phyloP scores from a whole-genome alignment of 2,888 invertebrate genomes.

The Athetis lepigone region DNA sequence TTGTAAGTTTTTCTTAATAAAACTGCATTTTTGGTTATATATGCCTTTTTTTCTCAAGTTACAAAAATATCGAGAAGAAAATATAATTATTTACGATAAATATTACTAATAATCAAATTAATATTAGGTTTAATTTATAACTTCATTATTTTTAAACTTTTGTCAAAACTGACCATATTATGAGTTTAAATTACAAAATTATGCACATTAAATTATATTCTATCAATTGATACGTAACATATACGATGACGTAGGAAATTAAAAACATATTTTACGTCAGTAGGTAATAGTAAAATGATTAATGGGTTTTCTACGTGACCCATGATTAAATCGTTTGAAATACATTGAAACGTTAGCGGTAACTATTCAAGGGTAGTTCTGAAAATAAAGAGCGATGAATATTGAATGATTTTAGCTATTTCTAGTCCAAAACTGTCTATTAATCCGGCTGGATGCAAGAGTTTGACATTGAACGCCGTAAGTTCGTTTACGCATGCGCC shows the following conservation, averaged over 20 bases:
- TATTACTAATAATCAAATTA: too few species aligned
- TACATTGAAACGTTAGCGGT: neutral
- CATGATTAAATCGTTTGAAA: neutral
- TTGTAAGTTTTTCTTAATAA: neutral
- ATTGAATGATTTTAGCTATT: neutral
- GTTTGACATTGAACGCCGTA: conserved; percentile 80
- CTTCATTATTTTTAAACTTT: too few species aligned
- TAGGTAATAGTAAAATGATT: conserved; percentile 1
- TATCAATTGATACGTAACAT: too few species aligned
- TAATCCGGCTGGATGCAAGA: conserved; percentile 76
- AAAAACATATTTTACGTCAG: conserved; percentile 13
- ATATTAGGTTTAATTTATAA: too few species aligned
- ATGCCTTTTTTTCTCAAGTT: conserved; percentile 18
- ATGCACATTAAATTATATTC: too few species aligned
- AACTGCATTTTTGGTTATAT: conserved; percentile 20
- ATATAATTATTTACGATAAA: too few species aligned
- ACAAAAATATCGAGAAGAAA: too few species aligned
- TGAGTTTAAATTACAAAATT: too few species aligned
- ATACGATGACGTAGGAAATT: too few species aligned
- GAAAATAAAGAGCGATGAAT: conserved; percentile 3
- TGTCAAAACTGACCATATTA: too few species aligned
- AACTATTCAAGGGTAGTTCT: neutral
- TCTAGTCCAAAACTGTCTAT: conserved; percentile 40
- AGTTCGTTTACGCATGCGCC: conserved; percentile 78
- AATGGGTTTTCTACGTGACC: neutral